These are phyloP conservation scores for Stegana nigrithorax DNA, from an alignment of 2,888 invertebrate genomes.

Conservation along the genomic window DNA sequence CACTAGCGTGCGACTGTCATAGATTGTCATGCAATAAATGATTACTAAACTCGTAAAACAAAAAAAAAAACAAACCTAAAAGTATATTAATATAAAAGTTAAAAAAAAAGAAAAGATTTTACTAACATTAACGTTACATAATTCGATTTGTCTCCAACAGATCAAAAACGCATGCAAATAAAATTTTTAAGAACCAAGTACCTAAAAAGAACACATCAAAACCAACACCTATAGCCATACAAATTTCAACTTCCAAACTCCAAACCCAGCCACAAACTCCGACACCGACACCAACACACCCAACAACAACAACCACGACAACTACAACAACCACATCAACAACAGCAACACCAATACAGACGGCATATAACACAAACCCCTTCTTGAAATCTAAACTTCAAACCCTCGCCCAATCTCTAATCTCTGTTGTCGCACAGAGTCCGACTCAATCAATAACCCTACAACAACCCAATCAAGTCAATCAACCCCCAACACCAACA, in stretches of 20 bases:
- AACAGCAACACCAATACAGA: constrained; percentile 8
- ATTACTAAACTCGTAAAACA: no score
- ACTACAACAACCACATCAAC: constrained; percentile 22
- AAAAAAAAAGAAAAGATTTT: constrained; percentile 37
- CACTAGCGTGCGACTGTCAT: no score
- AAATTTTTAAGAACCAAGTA: constrained; percentile 53
- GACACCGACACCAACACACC: constrained; percentile 23
- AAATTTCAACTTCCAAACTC: constrained; percentile 39
- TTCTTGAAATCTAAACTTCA: constrained; percentile 33
- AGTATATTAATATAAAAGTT: neutral
- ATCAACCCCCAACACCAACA: constrained; percentile 17
- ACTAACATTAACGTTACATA: constrained; percentile 53
- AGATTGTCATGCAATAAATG: no score
- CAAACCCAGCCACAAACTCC: neutral
- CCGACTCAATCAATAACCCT: constrained; percentile 28
- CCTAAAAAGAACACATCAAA: constrained; percentile 44
- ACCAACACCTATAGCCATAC: constrained; percentile 28
- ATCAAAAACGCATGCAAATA: constrained; percentile 64
- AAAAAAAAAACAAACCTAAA: neutral
- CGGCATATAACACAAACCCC: constrained; percentile 6
- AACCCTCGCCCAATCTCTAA: constrained; percentile 42
- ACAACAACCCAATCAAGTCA: neutral
- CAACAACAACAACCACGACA: constrained; percentile 21
- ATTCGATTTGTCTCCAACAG: constrained; percentile 62
- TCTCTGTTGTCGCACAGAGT: constrained; percentile 38